Evolutionary conservation across 2,797 vertebrate genomes (phyloP), one percentile per base, ranked within the genome.

Genomic region (Heliangelus exortis): DNA sequence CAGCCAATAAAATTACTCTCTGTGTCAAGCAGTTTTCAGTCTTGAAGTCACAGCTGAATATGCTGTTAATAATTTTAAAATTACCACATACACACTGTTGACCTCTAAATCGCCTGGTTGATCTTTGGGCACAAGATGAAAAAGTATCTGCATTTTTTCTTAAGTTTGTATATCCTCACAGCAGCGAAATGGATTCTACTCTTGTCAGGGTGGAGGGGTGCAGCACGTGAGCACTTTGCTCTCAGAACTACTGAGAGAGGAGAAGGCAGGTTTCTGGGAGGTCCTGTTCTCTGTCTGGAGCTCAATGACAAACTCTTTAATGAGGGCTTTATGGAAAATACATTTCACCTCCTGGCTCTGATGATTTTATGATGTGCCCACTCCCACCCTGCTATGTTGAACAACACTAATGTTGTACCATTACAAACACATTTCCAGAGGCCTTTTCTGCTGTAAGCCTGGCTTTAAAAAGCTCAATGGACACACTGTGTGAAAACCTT

Each of bases 21-120:
- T 51, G 13, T 77, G 75, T 43, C 47, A 91, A 90, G 58, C 31
- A 83, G 33, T 51, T 94, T 91, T 90, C 73, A 89, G 50, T 87
- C 71, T 81, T 58, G 29, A 95, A 94, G 80, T 76, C 73, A 74
- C 6, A 82, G 59, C 31, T 79, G 57, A 92, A 95, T 79, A 28
- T 69, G 48, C 16, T 66, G 41, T 84, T 92, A 88, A 89, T 92
- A 83, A 87, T 76, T 93, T 65, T 78, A 50, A 76, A 93, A 95
- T 84, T 94, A 79, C 57, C 23, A 14, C 7, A n/a, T 71, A 36
- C 84, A 94, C 50, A 61, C 14, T 80, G 16, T 34, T 87, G 84
- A 90, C 41, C 59, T 93, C 45, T 65, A 69, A 93, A 88, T 86
- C 23, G 3, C 50, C 55, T 83, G 7, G 18, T 2, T 96, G 55